phyloP scores from a whole-genome alignment of 2,888 invertebrate species.

The Lacanobia oleracea region DNA sequence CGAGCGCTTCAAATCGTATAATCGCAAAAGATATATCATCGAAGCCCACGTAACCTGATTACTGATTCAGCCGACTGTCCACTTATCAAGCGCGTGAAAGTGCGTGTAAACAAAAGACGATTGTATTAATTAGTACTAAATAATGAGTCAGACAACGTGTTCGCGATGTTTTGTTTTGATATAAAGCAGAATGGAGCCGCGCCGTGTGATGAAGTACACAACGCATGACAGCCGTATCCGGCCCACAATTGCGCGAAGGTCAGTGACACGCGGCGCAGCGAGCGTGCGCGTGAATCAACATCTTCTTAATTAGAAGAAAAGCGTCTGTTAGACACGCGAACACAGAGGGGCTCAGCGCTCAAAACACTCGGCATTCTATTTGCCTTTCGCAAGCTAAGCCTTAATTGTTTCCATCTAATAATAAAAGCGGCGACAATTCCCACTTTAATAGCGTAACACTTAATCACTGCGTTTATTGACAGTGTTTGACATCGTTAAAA shows the following conservation, averaged over 20 bases:
- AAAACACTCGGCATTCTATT: conserved; percentile 23
- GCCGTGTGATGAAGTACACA: conserved; percentile 77
- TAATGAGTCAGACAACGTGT: conserved; percentile 59
- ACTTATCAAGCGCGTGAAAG: conserved; percentile 49
- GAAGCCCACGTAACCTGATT: conserved; percentile 46
- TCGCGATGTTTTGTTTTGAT: conserved; percentile 72
- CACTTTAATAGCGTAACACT: conserved; percentile 9
- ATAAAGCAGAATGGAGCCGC: conserved; percentile 69
- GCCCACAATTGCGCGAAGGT: conserved; percentile 82
- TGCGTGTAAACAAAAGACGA: conserved; percentile 51
- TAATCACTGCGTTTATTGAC: conserved; percentile 14
- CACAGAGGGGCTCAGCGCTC: background rate
- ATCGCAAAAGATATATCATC: conserved; percentile 17
- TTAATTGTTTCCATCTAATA: conserved; percentile 21
- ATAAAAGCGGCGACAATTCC: background rate
- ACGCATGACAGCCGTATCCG: conserved; percentile 77
- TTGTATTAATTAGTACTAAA: conserved; percentile 60
- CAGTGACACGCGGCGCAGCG: conserved; percentile 79
- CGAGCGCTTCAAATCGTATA: conserved; percentile 17
- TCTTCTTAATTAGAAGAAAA: conserved; percentile 78
- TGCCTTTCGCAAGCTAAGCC: conserved; percentile 18
- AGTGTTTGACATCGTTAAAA: conserved; percentile 9
- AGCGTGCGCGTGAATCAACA: conserved; percentile 77
- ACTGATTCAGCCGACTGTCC: conserved; percentile 30
- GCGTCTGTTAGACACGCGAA: conserved; percentile 57